Conservation (phyloP, 2,113 vertebrate genomes). For the Ictalurus furcatus region DNA sequence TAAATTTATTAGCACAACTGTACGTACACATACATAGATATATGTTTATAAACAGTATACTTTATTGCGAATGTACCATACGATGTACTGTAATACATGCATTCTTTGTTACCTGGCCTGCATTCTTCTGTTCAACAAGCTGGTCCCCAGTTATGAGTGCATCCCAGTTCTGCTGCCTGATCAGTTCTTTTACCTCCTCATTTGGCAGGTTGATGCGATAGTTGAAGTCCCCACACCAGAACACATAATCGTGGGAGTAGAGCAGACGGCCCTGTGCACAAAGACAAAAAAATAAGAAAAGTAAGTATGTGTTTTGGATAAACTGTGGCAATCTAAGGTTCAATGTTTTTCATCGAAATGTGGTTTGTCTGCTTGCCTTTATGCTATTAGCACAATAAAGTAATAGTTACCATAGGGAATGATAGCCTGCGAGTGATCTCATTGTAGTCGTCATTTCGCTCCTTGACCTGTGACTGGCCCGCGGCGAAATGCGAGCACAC, state of each 20-base stretch:
- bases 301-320: background rate
- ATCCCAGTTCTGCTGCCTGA: conserved; percentile 92
- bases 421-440: conserved; percentile 92
- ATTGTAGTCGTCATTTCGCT: conserved; percentile 93
- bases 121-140: conserved; percentile 90
- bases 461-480: conserved; percentile 96
- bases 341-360: background rate
- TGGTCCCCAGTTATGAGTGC: conserved; percentile 90
- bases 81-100: background rate
- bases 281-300: background rate
- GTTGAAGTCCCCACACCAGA: conserved; percentile 99
- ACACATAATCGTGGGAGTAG: conserved; percentile 96
- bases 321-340: background rate
- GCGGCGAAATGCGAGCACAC: conserved; percentile 98
- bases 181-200: conserved; percentile 95
- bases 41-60: background rate
- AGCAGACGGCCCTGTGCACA: conserved; percentile 86
- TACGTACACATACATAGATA: no score
- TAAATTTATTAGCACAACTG: no score
- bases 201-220: conserved; percentile 93
- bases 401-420: conserved; percentile 89
- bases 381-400: background rate
- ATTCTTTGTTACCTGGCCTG: conserved; percentile 77
- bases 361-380: background rate
- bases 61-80: background rate